Conservation (phyloP, 2,797 vertebrate genomes). For the Pseudochaenichthys georgianus region DNA sequence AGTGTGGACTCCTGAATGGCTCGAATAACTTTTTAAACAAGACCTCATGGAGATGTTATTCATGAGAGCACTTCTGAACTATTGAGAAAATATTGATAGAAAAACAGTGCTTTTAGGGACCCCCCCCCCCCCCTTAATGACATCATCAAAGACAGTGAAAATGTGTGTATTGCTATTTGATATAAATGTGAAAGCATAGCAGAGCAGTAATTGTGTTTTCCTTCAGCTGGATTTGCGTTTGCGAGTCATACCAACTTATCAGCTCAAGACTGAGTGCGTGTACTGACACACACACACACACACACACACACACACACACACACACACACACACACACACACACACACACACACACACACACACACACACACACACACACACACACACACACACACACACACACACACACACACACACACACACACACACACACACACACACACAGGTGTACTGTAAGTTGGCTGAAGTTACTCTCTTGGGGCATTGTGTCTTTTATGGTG, state of each 20-base stretch:
- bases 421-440: slow-evolving; percentile 1
- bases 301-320: slow-evolving; percentile 17
- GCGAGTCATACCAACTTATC: slow-evolving; percentile 30
- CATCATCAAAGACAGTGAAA: slow-evolving; percentile 22
- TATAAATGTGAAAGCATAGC: slow-evolving; percentile 29
- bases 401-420: background rate
- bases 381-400: slow-evolving; percentile 17
- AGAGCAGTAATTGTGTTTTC: slow-evolving; percentile 51
- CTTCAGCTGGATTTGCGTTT: slow-evolving; percentile 4
- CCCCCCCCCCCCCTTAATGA: background rate
- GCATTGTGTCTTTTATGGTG: slow-evolving; percentile 40
- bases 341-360: background rate
- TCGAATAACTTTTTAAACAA: slow-evolving; percentile 6
- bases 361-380: slow-evolving; percentile 14
- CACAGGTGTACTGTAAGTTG: slow-evolving; percentile 4
- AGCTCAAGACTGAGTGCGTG: slow-evolving; percentile 16
- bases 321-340: background rate
- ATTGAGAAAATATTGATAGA: slow-evolving; percentile 5
- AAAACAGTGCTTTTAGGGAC: slow-evolving; percentile 2
- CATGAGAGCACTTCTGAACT: slow-evolving; percentile 7
- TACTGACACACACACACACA: slow-evolving; percentile 12
- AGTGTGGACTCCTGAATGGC: slow-evolving; percentile 1
- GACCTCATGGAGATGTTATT: slow-evolving; percentile 2
- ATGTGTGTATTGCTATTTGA: slow-evolving; percentile 1
- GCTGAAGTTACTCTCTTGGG: slow-evolving; percentile 27